Conservation (phyloP, 2,797 vertebrate genomes). For the Ptychadena robeensis region DNA sequence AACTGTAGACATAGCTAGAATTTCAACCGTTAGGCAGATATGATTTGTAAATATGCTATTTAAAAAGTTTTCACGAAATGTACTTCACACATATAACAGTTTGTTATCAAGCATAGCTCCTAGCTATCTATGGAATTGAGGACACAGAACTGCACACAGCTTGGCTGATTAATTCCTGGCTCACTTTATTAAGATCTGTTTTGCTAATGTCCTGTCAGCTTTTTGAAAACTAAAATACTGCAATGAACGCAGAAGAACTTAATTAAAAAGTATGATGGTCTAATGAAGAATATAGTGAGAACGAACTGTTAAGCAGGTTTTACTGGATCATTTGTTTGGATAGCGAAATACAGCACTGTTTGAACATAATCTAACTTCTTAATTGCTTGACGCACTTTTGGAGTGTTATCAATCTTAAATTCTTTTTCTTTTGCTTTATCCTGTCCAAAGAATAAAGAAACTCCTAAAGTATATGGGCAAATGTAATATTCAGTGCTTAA, state of each 20-base stretch:
- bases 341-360: neutral
- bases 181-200: slow-evolving; percentile 54
- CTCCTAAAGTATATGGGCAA: neutral
- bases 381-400: neutral
- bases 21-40: neutral
- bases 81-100: slow-evolving; percentile 41
- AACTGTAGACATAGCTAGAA: too few relatives aligned
- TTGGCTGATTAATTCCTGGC: slow-evolving; percentile 55
- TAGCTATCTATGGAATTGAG: slow-evolving; percentile 49
- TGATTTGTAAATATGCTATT: neutral
- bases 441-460: neutral
- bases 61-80: slow-evolving; percentile 26
- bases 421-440: neutral
- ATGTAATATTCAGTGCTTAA: neutral
- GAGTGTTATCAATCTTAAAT: neutral
- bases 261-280: slow-evolving; percentile 13
- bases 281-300: slow-evolving; percentile 1
- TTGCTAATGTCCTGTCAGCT: slow-evolving; percentile 52
- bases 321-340: neutral
- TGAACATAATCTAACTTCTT: neutral
- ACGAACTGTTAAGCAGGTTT: neutral
- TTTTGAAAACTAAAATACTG: slow-evolving; percentile 36
- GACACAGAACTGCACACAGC: slow-evolving; percentile 47
- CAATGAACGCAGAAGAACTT: slow-evolving; percentile 18
- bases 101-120: slow-evolving; percentile 50